Conservation (phyloP, 2,888 invertebrate species). For the Parnassius apollo region DNA sequence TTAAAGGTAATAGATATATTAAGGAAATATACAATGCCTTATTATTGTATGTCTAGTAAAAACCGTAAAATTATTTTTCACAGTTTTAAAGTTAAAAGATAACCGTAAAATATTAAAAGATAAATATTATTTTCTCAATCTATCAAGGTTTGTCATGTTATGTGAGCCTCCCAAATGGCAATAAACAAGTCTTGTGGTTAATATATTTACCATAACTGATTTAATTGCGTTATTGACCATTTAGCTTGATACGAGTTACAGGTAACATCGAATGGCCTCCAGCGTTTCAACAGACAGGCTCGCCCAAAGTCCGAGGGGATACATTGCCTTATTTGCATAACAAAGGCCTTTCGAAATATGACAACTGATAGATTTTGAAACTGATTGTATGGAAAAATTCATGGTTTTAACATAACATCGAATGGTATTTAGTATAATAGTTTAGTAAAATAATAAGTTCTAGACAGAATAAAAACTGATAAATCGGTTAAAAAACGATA, state of each 20-base stretch:
- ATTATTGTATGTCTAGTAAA: too few relatives aligned
- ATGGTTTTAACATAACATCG: background rate
- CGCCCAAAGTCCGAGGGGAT: slow-evolving; percentile 18
- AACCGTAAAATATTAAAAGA: too few relatives aligned
- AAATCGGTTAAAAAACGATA: too few relatives aligned
- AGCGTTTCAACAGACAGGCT: slow-evolving; percentile 22
- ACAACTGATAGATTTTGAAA: slow-evolving; percentile 25
- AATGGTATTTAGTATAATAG: too few relatives aligned
- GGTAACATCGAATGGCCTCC: slow-evolving; percentile 25
- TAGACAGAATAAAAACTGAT: too few relatives aligned
- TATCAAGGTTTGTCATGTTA: too few relatives aligned
- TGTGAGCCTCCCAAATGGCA: background rate
- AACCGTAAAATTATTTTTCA: too few relatives aligned
- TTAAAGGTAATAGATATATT: too few relatives aligned
- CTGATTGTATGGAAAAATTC: slow-evolving; percentile 17
- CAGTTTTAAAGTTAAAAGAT: too few relatives aligned
- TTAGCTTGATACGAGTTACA: slow-evolving; percentile 25
- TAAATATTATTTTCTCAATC: too few relatives aligned
- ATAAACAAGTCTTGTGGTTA: slow-evolving; percentile 15
- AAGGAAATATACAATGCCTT: too few relatives aligned
- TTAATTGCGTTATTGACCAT: slow-evolving; percentile 25
- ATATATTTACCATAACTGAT: slow-evolving; percentile 15
- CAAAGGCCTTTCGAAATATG: slow-evolving; percentile 23
- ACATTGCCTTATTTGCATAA: slow-evolving; percentile 26
- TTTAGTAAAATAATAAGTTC: too few relatives aligned